These are phyloP conservation scores for Lepisosteus osseus DNA, from an alignment of 2,113 vertebrate genomes.

Conservation along the genomic window DNA sequence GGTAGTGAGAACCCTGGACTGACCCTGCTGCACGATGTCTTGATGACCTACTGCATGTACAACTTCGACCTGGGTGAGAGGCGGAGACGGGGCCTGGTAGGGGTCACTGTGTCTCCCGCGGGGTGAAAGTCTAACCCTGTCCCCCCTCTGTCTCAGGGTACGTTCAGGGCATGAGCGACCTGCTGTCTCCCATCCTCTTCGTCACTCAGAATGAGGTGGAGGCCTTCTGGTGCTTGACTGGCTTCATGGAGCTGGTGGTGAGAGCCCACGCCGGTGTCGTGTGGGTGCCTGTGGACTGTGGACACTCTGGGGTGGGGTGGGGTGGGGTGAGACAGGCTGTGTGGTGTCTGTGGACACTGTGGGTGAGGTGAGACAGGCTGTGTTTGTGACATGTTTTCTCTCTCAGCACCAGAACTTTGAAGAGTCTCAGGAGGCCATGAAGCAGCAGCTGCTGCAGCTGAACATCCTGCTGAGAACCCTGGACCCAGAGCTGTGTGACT, in stretches of 20 bases:
- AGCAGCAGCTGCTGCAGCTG: conserved; percentile 82
- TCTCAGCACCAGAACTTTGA: conserved; percentile 86
- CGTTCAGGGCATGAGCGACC: conserved; percentile 92
- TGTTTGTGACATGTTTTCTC: background rate
- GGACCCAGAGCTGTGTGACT: conserved; percentile 83
- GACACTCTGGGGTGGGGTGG: no score
- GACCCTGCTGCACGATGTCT: conserved; percentile 77
- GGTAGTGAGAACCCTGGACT: conserved; percentile 81
- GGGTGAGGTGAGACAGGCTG: background rate
- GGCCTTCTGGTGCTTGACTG: conserved; percentile 88
- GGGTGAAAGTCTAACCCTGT: background rate
- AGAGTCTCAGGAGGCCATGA: conserved; percentile 92
- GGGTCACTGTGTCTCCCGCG: background rate
- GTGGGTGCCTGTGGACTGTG: background rate
- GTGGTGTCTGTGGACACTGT: background rate
- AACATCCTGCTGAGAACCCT: conserved; percentile 75
- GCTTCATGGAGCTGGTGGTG: conserved; percentile 89
- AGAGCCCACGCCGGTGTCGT: conserved; percentile 30
- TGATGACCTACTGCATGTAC: conserved; percentile 93
- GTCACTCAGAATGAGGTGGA: conserved; percentile 87
- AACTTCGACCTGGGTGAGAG: conserved; percentile 83
- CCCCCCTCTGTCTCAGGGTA: conserved; percentile 65
- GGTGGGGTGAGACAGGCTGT: background rate
- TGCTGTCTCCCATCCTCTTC: conserved; percentile 82
- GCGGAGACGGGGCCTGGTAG: background rate